Conservation (phyloP, 2,888 invertebrate genomes). For the Trimorus sp. region DNA sequence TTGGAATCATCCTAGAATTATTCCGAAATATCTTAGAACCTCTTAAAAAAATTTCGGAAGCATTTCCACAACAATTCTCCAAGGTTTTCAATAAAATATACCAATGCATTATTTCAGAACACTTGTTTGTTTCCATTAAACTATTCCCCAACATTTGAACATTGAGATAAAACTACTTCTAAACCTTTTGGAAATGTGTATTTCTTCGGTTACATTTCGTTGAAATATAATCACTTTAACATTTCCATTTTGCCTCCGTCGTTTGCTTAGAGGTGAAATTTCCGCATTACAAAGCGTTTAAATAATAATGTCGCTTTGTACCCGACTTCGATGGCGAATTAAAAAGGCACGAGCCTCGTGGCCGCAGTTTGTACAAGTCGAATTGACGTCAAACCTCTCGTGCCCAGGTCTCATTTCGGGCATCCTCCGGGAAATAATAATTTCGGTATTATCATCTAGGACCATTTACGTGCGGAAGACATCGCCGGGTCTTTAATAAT, state of each 20-base stretch:
- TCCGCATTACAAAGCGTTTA: background rate
- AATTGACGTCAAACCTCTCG: slow-evolving; percentile 40
- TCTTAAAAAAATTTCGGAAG: too few relatives aligned
- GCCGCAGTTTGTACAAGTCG: slow-evolving; percentile 26
- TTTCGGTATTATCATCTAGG: slow-evolving; percentile 54
- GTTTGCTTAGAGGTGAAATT: background rate
- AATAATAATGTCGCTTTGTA: slow-evolving; percentile 27
- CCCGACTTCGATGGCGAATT: slow-evolving; percentile 32
- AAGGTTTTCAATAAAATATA: too few relatives aligned
- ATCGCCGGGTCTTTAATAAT: slow-evolving; percentile 44
- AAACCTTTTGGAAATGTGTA: too few relatives aligned
- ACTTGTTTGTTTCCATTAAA: too few relatives aligned
- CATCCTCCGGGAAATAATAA: slow-evolving; percentile 56
- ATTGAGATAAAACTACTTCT: too few relatives aligned
- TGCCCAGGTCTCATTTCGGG: slow-evolving; percentile 53
- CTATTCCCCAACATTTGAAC: too few relatives aligned
- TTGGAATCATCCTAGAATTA: too few relatives aligned
- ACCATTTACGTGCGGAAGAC: slow-evolving; percentile 51
- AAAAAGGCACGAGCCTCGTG: slow-evolving; percentile 26
- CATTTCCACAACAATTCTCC: too few relatives aligned
- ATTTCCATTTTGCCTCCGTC: background rate
- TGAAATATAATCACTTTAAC: too few relatives aligned
- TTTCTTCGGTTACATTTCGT: too few relatives aligned
- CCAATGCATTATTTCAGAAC: too few relatives aligned
- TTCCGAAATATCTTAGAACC: too few relatives aligned